Base-by-base conservation (phyloP, 1,140 invertebrate species). In the Penaeus vannamei region DNA sequence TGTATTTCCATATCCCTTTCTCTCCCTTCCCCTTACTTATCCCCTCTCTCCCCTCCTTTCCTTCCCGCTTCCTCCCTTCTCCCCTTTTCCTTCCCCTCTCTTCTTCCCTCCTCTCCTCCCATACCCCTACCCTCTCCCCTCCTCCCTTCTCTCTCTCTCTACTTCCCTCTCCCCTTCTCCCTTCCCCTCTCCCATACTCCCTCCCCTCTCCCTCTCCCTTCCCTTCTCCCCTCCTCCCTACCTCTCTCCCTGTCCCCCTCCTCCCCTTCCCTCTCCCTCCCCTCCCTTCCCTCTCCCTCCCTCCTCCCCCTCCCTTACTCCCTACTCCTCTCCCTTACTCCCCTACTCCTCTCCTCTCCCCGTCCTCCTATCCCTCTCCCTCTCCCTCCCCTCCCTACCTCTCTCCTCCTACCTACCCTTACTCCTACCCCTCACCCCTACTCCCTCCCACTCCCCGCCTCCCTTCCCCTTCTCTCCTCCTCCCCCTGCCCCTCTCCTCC, bases 181-280 rank as follows among this genome's bases (percentile, higher is more conserved):
- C 77, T 5, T 80, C 77, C 42, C 77, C 29, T 8, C 42, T 26
- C 42, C 77, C 29, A 12, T 61, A 59, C 53, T 22, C 20, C 29
- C 53, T 22, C 22, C 82, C 62, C 60, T 61, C 19, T 62, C 53
- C 29, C 53, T n/a, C 53, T 62, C 53, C 53, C 82, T n/a, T 26
- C 29, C 82, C 62, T 22, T 62, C 53, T 61, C 20, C 62, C 82
- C 26, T 59, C 29, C 83, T 84, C 61, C 29, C 79, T 46, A 5
- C 29, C 36, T 62, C 81, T 64, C 81, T 84, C n/a, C 62, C 81
- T 36, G n/a, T 62, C 81, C 64, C 81, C 60, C 60, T 36, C 32
- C 60, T 60, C 62, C 60, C 32, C 59, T 64, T 46, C 36, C 81
- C 59, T 29, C 62, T 60, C 62, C 81, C 64, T 22, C 62, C 22